Conservation (phyloP, 1,140 invertebrate species). For the Oryzaephilus surinamensis region DNA sequence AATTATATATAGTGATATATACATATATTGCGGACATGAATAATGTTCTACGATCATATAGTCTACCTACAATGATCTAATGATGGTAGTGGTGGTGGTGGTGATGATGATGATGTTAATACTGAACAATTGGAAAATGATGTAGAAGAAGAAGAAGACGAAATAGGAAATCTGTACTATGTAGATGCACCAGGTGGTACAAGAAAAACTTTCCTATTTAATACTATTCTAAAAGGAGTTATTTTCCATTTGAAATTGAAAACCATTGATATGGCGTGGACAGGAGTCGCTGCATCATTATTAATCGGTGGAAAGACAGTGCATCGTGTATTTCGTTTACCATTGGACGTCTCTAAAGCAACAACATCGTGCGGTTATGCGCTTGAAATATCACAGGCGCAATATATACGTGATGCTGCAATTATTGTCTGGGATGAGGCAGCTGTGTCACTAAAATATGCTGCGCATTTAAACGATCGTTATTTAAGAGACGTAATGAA, state of each 20-base stretch:
- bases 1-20: too few species aligned
- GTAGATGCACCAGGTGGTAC: constrained; percentile 22
- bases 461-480: constrained; percentile 17
- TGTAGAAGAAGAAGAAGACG: not conserved
- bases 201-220: constrained; percentile 25
- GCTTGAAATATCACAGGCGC: constrained; percentile 2
- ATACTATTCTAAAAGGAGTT: constrained; percentile 10
- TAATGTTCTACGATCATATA: too few species aligned
- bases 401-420: constrained; percentile 11
- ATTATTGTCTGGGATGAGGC: constrained; percentile 31
- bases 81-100: not conserved
- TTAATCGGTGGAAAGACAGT: constrained; percentile 22
- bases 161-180: too few species aligned
- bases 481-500: constrained; percentile 16
- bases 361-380: constrained; percentile 13
- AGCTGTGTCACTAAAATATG: constrained; percentile 22
- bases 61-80: too few species aligned
- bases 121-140: not conserved
- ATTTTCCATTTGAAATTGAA: not conserved
- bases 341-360: constrained; percentile 11
- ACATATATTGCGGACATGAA: too few species aligned
- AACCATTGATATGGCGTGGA: constrained; percentile 21
- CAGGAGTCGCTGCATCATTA: constrained; percentile 27
- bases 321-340: constrained; percentile 26
- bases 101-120: not conserved